Evolutionary conservation across 2,888 invertebrate species (phyloP).

Genomic region (Ormyrus labotus): DNA sequence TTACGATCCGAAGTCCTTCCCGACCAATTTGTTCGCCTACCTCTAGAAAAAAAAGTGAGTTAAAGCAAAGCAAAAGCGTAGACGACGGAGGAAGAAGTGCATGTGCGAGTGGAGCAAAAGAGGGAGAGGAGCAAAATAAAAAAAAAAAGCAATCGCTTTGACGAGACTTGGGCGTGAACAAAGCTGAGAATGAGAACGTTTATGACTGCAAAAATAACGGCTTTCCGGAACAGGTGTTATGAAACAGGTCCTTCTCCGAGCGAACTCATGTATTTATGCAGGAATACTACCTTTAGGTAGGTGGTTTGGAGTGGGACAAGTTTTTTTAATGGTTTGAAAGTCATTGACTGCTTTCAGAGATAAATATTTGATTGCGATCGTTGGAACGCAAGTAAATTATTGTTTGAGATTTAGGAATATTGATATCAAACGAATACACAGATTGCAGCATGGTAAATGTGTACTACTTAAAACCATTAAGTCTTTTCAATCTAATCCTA

Average conservation of each 20-base stretch:
- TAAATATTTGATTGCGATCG: no score
- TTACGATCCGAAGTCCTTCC: constrained; percentile 26
- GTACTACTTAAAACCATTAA: no score
- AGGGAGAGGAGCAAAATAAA: neutral
- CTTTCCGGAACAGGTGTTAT: constrained; percentile 4
- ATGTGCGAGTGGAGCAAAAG: neutral
- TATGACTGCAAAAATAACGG: constrained; percentile 11
- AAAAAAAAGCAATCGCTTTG: constrained; percentile 25
- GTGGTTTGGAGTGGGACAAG: no score
- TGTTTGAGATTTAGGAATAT: no score
- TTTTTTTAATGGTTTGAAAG: no score
- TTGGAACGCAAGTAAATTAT: no score
- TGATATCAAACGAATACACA: no score
- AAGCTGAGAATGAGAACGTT: neutral
- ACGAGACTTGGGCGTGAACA: neutral
- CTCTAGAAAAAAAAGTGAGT: neutral
- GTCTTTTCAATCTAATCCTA: no score
- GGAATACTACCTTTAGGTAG: no score
- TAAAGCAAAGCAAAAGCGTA: neutral
- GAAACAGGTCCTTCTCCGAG: neutral
- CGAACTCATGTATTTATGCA: no score
- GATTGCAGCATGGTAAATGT: no score
- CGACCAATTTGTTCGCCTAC: constrained; percentile 17
- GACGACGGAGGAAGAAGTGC: neutral
- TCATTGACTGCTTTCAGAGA: no score